Conservation (phyloP, 2,888 invertebrate genomes). For the Apodemia hepburni region DNA sequence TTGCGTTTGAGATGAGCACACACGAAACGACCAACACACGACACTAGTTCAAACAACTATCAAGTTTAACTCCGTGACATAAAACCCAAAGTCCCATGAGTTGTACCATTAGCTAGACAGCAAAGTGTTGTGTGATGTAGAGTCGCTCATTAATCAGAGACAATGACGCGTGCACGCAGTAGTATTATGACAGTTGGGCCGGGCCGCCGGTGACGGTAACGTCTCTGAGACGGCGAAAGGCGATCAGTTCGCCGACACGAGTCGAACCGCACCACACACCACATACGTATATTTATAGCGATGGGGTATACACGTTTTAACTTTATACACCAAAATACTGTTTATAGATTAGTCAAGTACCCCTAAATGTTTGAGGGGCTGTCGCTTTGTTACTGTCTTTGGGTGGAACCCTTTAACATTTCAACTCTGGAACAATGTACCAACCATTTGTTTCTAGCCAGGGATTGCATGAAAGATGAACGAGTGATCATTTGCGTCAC, state of each 20-base stretch:
- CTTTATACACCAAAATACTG: no score
- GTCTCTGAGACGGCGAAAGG: constrained; percentile 4
- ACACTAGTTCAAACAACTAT: not conserved
- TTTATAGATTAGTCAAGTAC: no score
- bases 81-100: not conserved
- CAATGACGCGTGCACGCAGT: constrained; percentile 19
- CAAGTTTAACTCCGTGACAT: not conserved
- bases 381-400: no score
- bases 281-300: not conserved
- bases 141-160: constrained; percentile 28
- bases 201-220: not conserved
- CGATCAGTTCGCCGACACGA: not conserved
- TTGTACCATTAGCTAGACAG: not conserved
- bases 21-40: not conserved
- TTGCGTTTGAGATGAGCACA: constrained; percentile 5
- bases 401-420: no score
- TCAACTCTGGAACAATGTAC: no score
- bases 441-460: no score
- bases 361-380: no score
- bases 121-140: constrained; percentile 18
- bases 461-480: no score
- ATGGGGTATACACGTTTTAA: not conserved
- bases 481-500: no score
- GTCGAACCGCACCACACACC: not conserved
- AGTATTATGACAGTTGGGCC: not conserved